Conservation (phyloP, 2,888 invertebrate genomes). For the Torymus tubicola region DNA sequence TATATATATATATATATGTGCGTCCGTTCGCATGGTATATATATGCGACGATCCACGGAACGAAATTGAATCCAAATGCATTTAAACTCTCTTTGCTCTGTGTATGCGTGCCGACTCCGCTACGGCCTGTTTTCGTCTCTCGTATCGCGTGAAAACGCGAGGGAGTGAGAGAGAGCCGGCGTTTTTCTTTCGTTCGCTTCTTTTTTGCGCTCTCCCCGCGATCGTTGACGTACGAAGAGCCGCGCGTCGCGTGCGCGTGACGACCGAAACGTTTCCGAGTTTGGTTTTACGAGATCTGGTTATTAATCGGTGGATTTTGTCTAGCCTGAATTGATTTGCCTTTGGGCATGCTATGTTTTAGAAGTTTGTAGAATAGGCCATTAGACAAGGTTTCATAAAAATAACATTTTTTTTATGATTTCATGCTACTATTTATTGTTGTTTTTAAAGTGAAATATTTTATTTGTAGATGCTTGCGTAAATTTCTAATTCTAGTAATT, state of each 20-base stretch:
- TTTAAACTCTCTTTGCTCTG: slow-evolving; percentile 42
- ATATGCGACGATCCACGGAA: slow-evolving; percentile 21
- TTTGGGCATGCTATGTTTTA: background rate
- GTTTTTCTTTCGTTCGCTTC: slow-evolving; percentile 21
- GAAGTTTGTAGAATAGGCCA: no score
- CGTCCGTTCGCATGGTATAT: no score
- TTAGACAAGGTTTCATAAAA: no score
- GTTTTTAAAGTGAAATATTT: no score
- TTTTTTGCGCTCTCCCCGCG: slow-evolving; percentile 2
- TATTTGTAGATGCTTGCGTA: no score
- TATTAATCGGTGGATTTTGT: slow-evolving; percentile 20
- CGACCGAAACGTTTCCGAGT: background rate
- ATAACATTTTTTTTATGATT: no score
- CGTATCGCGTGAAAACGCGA: background rate
- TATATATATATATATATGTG: no score
- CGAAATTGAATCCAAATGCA: slow-evolving; percentile 58
- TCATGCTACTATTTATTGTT: no score
- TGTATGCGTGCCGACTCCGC: no score
- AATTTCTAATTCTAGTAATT: no score
- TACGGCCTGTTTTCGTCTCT: background rate
- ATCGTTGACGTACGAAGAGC: background rate
- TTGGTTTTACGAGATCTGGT: slow-evolving; percentile 15
- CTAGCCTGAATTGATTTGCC: background rate
- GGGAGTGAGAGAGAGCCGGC: no score
- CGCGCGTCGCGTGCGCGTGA: no score